Evolutionary conservation across 2,888 invertebrate genomes (phyloP).

Genomic region (Hybos culiciformis): DNA sequence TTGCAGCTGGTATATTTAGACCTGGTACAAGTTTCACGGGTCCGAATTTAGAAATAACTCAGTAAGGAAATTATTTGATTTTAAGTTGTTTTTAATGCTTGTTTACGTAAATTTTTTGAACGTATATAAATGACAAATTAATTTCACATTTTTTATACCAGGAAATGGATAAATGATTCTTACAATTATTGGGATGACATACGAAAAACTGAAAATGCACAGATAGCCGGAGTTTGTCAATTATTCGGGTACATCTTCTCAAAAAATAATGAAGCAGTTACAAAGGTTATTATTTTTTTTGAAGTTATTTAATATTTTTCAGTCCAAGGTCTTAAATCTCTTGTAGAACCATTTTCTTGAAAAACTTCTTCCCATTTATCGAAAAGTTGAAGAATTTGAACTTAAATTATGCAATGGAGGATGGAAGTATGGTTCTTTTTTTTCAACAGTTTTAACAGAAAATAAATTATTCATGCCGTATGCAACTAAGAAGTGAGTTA

Average conservation of each 20-base stretch:
- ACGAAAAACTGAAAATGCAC: conserved; percentile 46
- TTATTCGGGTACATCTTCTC: conserved; percentile 72
- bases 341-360: conserved; percentile 63
- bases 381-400: conserved; percentile 58
- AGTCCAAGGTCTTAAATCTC: conserved; percentile 2
- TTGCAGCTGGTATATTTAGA: conserved; percentile 79
- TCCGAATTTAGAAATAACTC: conserved; percentile 53
- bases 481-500: conserved; percentile 56
- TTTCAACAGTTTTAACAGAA: conserved; percentile 64
- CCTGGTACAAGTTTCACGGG: conserved; percentile 63
- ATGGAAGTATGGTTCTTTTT: conserved; percentile 75
- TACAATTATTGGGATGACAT: conserved; percentile 64
- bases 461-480: conserved; percentile 64
- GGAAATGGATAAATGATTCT: conserved; percentile 68
- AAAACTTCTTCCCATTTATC: conserved; percentile 59
- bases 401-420: conserved; percentile 53
- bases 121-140: background rate
- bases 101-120: background rate
- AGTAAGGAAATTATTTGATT: conserved; percentile 33
- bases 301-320: background rate
- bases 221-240: conserved; percentile 56
- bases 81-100: background rate
- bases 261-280: conserved; percentile 41
- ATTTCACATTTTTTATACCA: conserved; percentile 24
- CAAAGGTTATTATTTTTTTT: background rate